Evolutionary conservation across 2,888 invertebrate species (phyloP).

Genomic region (Cremastinae sp.): DNA sequence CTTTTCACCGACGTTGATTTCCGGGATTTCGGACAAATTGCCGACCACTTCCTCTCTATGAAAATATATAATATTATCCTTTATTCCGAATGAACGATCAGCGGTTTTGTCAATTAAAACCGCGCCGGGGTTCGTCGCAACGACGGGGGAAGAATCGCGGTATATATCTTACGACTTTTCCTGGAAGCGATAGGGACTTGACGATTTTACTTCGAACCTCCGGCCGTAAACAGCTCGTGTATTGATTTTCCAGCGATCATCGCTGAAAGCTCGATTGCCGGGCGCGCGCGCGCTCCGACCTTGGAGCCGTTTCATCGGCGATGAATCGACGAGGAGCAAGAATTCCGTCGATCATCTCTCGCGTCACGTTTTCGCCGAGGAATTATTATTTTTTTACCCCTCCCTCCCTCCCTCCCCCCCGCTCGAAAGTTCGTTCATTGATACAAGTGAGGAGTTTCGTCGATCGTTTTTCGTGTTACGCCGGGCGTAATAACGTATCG

Average conservation of each 20-base stretch:
- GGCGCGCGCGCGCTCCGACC: too few relatives aligned
- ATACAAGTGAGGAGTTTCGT: slow-evolving; percentile 14
- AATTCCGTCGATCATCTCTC: too few relatives aligned
- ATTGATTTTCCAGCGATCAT: neutral
- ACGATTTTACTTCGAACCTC: neutral
- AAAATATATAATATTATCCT: slow-evolving; percentile 29
- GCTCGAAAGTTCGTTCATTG: neutral
- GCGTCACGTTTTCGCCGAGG: too few relatives aligned
- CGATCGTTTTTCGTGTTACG: slow-evolving; percentile 29
- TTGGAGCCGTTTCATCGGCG: too few relatives aligned
- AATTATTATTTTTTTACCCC: too few relatives aligned
- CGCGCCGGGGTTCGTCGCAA: neutral
- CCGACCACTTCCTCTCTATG: slow-evolving; percentile 35
- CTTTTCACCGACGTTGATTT: slow-evolving; percentile 11
- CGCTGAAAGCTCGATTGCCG: too few relatives aligned
- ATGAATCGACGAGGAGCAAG: too few relatives aligned
- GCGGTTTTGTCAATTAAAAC: slow-evolving; percentile 10
- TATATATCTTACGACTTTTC: slow-evolving; percentile 35
- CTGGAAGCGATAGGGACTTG: slow-evolving; percentile 8
- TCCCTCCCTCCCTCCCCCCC: too few relatives aligned
- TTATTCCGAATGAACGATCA: slow-evolving; percentile 13
- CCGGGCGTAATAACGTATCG: slow-evolving; percentile 17
- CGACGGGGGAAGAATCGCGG: slow-evolving; percentile 4
- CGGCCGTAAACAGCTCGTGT: neutral
- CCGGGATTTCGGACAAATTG: slow-evolving; percentile 15